Percentiles rank a stretch among this genome's conserved stretches.
phyloP scores from a whole-genome alignment of 2,888 invertebrate genomes.

The Cerastis rubricosa region DNA sequence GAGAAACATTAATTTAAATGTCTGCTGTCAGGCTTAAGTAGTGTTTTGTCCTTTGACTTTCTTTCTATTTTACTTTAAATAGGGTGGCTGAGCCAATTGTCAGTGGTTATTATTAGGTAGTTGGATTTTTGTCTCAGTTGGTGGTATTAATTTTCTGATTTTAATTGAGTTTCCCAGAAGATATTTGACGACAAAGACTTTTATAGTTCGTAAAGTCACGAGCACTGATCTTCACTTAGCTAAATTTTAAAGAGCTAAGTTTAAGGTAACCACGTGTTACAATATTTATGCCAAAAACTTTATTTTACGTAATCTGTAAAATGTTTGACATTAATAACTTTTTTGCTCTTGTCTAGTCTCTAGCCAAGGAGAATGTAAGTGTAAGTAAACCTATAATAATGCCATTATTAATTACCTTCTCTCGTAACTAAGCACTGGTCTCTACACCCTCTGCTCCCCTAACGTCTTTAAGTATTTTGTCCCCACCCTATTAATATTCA shows the following conservation, averaged over 20 bases:
- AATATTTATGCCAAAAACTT: not conserved
- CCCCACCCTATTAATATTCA: conserved; percentile 75
- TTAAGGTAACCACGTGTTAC: not conserved
- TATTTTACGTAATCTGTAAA: not conserved
- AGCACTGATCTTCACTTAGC: not conserved
- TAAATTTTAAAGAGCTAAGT: not conserved
- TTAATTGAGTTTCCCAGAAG: not conserved
- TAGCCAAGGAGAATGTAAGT: not conserved
- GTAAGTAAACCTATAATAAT: conserved; percentile 25
- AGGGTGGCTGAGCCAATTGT: conserved; percentile 64
- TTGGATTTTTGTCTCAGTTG: not conserved
- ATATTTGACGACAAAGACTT: too few species aligned
- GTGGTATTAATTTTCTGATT: not conserved
- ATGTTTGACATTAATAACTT: not conserved
- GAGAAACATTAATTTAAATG: conserved; percentile 81
- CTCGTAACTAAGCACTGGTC: conserved; percentile 29
- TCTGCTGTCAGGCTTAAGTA: conserved; percentile 80
- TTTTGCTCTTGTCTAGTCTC: not conserved
- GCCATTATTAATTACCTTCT: conserved; percentile 38
- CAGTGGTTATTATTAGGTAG: conserved; percentile 36
- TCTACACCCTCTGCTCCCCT: conserved; percentile 46
- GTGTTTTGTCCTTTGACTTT: conserved; percentile 81
- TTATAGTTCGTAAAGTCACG: not conserved
- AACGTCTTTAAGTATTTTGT: conserved; percentile 75
- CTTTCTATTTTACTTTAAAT: conserved; percentile 63